These are phyloP conservation scores for Hypomecis punctinalis DNA, from an alignment of 2,888 invertebrate genomes.

Conservation along the genomic window DNA sequence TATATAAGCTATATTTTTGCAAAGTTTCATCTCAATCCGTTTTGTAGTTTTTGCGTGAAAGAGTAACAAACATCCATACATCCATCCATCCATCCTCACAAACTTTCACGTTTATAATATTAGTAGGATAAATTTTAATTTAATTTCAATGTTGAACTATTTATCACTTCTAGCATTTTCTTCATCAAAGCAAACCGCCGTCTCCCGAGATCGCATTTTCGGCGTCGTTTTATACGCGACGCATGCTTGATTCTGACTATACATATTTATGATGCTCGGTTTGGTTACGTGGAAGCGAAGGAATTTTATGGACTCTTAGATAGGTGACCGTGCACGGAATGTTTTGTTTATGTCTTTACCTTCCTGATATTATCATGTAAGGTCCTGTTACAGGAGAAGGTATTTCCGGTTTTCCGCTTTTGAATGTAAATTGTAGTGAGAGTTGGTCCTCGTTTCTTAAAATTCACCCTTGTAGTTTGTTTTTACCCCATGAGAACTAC, in stretches of 20 bases:
- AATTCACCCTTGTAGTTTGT: too few relatives aligned
- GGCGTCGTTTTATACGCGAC: constrained; percentile 82
- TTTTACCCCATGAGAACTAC: too few relatives aligned
- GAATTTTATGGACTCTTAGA: constrained; percentile 76
- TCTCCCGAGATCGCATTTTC: constrained; percentile 82
- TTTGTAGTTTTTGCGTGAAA: too few relatives aligned
- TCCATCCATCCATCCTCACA: too few relatives aligned
- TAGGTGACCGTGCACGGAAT: constrained; percentile 67
- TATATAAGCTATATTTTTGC: too few relatives aligned
- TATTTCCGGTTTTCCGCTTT: neutral
- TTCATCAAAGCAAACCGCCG: constrained; percentile 55
- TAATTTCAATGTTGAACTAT: neutral
- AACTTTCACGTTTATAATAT: too few relatives aligned
- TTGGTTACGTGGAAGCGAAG: constrained; percentile 65
- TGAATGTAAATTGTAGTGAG: neutral
- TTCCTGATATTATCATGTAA: constrained; percentile 16
- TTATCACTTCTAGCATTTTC: constrained; percentile 49
- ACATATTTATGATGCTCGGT: constrained; percentile 81
- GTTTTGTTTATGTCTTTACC: constrained; percentile 52
- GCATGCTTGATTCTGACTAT: constrained; percentile 83
- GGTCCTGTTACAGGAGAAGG: neutral
- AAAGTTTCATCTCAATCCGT: too few relatives aligned
- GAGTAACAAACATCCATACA: too few relatives aligned
- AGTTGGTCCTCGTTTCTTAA: too few relatives aligned
- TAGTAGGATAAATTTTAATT: too few relatives aligned